Percentiles rank a stretch among this genome's conserved stretches.
phyloP scores from a whole-genome alignment of 2,797 vertebrate species.

The Pitangus sulphuratus region DNA sequence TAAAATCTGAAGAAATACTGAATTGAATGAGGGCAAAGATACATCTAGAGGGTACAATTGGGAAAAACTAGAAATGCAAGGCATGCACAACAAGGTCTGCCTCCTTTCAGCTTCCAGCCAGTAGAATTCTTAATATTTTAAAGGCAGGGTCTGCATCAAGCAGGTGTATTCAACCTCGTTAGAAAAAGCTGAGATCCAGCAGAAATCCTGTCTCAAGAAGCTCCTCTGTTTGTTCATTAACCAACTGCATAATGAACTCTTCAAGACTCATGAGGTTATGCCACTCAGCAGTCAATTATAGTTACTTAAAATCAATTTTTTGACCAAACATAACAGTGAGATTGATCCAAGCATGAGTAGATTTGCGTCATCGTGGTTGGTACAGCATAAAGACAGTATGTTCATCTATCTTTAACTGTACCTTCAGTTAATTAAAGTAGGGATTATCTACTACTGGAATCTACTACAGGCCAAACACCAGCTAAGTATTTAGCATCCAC shows the following conservation, averaged over 20 bases:
- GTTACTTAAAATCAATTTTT: not conserved
- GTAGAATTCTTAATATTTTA: not conserved
- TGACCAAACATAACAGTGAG: not conserved
- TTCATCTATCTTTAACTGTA: not conserved
- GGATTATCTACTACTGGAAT: not conserved
- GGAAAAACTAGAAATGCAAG: not conserved
- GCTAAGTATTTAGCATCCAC: not conserved
- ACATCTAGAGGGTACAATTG: fast-evolving
- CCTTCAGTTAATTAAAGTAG: not conserved
- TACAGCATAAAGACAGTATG: not conserved
- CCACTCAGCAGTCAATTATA: not conserved
- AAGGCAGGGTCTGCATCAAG: not conserved
- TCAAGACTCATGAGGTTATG: not conserved
- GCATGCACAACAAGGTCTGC: not conserved
- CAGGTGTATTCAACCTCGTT: not conserved
- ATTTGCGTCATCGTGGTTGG: not conserved
- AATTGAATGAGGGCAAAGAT: not conserved
- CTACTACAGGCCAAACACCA: not conserved
- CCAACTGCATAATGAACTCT: not conserved
- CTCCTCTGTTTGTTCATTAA: not conserved
- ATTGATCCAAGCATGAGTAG: not conserved
- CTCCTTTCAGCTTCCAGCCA: not conserved
- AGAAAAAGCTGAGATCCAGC: not conserved
- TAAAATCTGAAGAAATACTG: not conserved
- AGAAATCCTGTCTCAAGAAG: not conserved